Conservation (phyloP, 2,888 invertebrate species). For the Hydriomena furcata region DNA sequence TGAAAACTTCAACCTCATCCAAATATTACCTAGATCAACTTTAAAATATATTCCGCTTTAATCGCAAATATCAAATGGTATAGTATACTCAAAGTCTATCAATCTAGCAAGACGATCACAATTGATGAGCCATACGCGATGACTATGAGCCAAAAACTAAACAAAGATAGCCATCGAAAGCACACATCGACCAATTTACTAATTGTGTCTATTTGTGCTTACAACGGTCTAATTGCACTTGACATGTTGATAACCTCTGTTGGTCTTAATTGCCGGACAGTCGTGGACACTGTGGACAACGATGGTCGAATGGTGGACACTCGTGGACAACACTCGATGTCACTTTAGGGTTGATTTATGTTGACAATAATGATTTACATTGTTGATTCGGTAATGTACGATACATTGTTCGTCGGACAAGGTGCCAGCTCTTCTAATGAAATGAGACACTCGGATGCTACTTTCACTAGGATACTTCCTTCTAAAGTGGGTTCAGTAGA, state of each 20-base stretch:
- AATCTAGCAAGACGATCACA: background rate
- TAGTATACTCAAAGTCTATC: background rate
- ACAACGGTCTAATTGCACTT: constrained; percentile 31
- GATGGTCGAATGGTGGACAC: constrained; percentile 7
- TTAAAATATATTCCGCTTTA: background rate
- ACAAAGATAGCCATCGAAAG: constrained; percentile 1
- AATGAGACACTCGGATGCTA: constrained; percentile 1
- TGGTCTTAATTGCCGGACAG: constrained; percentile 15
- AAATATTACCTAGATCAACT: too few relatives aligned
- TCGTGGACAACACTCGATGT: constrained; percentile 16
- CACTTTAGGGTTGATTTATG: constrained; percentile 23
- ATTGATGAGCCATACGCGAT: background rate
- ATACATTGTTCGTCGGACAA: constrained; percentile 10
- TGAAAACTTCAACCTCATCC: too few relatives aligned
- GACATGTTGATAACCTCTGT: constrained; percentile 34
- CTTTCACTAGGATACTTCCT: constrained; percentile 9
- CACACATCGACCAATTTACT: constrained; percentile 23
- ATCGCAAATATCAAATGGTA: background rate
- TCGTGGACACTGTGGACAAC: constrained; percentile 9
- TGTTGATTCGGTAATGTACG: constrained; percentile 20
- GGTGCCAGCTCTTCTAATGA: constrained; percentile 5
- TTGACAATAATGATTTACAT: constrained; percentile 22
- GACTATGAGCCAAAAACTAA: background rate
- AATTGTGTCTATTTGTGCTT: constrained; percentile 30
- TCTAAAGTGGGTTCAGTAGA: background rate